These are phyloP conservation scores for Tringa solitaria DNA, from an alignment of 2,113 vertebrate genomes.

Conservation along the genomic window DNA sequence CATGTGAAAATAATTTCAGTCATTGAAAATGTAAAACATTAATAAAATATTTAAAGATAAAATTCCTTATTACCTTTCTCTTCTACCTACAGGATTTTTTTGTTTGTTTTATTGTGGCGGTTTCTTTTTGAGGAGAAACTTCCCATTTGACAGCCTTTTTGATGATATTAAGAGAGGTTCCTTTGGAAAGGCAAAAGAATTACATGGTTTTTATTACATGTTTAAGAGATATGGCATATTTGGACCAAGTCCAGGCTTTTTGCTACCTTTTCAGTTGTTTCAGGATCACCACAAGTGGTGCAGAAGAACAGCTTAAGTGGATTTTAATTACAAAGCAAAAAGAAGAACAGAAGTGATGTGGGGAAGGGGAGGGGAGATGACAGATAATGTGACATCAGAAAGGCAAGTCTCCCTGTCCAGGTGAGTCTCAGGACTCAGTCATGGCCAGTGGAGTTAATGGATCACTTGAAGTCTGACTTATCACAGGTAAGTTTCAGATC, in stretches of 20 bases:
- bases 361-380: neutral
- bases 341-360: neutral
- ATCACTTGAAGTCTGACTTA: neutral
- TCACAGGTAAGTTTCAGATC: neutral
- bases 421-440: neutral
- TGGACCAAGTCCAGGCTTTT: neutral
- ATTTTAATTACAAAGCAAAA: neutral
- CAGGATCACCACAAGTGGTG: neutral
- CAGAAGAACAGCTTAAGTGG: neutral
- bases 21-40: neutral
- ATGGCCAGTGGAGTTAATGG: neutral
- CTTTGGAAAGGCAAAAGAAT: neutral
- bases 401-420: neutral
- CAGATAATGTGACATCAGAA: neutral
- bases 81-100: neutral
- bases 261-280: neutral
- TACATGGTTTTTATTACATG: neutral
- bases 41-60: neutral
- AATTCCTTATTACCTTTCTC: neutral
- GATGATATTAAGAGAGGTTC: neutral
- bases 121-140: neutral
- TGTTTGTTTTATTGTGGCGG: rapidly evolving
- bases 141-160: neutral
- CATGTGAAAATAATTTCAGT: neutral
- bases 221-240: neutral